A percentile compares a stretch with the other conserved stretches of the same genome.
Conservation (phyloP, 2,888 invertebrate genomes). For the Andrena camellia region DNA sequence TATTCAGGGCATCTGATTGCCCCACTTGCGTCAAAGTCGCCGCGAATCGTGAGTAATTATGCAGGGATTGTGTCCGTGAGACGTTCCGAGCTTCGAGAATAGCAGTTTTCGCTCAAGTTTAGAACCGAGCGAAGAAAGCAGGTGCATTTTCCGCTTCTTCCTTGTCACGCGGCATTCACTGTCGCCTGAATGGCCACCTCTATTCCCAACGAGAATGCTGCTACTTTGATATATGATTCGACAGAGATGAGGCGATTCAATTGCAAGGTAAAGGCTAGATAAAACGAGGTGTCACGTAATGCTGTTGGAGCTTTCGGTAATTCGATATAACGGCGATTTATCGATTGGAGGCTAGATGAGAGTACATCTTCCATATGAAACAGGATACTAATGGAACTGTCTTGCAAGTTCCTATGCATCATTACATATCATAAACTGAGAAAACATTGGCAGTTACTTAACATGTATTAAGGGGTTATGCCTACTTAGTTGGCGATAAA, state of each 20-base stretch:
- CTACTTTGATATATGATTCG: not conserved
- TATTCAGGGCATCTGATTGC: conserved; percentile 59
- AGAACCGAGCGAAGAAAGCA: not conserved
- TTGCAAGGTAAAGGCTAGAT: not conserved
- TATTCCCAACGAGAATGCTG: too few relatives aligned
- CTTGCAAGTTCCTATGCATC: too few relatives aligned
- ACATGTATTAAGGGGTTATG: too few relatives aligned
- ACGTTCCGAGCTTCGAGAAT: conserved; percentile 10
- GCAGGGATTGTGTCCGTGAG: conserved; percentile 24
- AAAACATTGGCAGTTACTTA: too few relatives aligned
- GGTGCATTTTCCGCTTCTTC: not conserved
- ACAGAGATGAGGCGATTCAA: not conserved
- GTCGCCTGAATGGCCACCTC: too few relatives aligned
- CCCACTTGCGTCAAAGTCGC: conserved; percentile 56
- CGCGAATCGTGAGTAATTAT: conserved; percentile 46
- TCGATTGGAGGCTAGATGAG: not conserved
- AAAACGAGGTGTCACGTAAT: not conserved
- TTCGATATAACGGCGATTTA: not conserved
- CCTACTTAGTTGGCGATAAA: too few relatives aligned
- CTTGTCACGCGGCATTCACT: too few relatives aligned
- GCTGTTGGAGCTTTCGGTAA: not conserved
- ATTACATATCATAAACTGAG: too few relatives aligned
- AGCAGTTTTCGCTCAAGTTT: not conserved
- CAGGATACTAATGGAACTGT: too few relatives aligned
- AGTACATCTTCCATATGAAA: too few relatives aligned